These are phyloP conservation scores for Cottus gobio DNA, from an alignment of 2,113 vertebrate genomes.

Conservation along the genomic window DNA sequence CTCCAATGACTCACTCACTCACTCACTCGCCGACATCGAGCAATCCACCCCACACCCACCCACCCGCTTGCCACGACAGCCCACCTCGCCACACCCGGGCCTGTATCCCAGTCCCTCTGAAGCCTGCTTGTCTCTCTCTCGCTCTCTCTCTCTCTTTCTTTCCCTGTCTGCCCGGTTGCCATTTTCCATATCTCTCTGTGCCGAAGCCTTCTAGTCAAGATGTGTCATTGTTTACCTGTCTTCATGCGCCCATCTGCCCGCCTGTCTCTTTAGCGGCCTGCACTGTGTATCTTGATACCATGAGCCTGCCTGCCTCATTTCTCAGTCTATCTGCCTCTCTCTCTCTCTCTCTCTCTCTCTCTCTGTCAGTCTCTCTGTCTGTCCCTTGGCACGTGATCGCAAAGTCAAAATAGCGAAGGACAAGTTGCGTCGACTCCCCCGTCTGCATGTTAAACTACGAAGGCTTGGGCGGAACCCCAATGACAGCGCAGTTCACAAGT, in stretches of 20 bases:
- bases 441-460: conserved; percentile 63
- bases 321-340: conserved; percentile 40
- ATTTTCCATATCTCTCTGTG: conserved; percentile 30
- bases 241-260: conserved; percentile 51
- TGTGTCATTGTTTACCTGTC: conserved; percentile 54
- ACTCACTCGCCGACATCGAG: conserved; percentile 47
- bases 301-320: conserved; percentile 21
- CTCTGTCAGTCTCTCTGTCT: conserved; percentile 44
- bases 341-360: conserved; percentile 15
- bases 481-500: conserved; percentile 16
- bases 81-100: conserved; percentile 73
- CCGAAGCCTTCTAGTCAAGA: conserved; percentile 36
- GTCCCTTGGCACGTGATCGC: conserved; percentile 53
- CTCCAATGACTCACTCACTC: conserved; percentile 72
- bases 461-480: conserved; percentile 34
- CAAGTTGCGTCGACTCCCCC: conserved; percentile 18
- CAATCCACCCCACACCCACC: conserved; percentile 57
- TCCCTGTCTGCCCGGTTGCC: conserved; percentile 8
- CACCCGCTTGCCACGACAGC: conserved; percentile 59
- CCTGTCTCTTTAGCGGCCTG: conserved; percentile 44
- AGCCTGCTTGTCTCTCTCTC: conserved; percentile 33
- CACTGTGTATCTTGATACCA: conserved; percentile 29
- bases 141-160: conserved; percentile 4
- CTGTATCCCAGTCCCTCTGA: conserved; percentile 47
- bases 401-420: conserved; percentile 68